Base-by-base conservation (phyloP, 2,113 vertebrate species). In the Ptyas mucosa region DNA sequence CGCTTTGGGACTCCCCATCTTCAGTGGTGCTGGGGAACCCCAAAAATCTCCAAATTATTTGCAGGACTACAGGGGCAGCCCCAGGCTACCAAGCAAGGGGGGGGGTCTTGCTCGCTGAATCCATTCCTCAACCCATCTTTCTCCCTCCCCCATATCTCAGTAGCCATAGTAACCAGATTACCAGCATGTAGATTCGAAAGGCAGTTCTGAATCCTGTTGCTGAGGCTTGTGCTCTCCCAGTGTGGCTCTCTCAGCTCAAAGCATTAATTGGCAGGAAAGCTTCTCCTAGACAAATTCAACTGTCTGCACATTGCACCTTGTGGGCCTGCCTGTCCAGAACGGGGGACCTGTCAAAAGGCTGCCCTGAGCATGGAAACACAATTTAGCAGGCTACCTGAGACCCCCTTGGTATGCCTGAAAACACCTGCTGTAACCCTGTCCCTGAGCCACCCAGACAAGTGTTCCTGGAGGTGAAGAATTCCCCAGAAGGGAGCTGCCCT, bases 121-220 rank as follows among this genome's bases (percentile, higher is more conserved):
- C 96, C 96, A 93, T 94, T 96, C 94, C 94, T 94, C 95, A 96
- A 92, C 81, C 69, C 81, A 94, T 94, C 94, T 92, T 91, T 92
- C 93, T 58, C 94, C 93, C 89, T 95, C 96, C 89, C 93, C 89
- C 89, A 14, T 91, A 93, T 88, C 55, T 92, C 93, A 93, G 97
- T 98, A 97, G 93, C 97, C 96, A 97, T 97, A 95, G 97, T 87
- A 97, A 98, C 95, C 0, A 18, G 96, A 81, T 43, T 81, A 18
- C 34, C 34, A 21, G 8, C 75, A 81, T 81, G 91, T 95, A 95
- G 93, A 93, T 93, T 26, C 6, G 20, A n/a, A 88, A 49, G 9
- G 5, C 46, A 55, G 11, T 29, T 29, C 57, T 24, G 55, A 21
- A n/a, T 34, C 55, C 46, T 57, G 51, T n/a, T 10, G 53, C 75